These are phyloP conservation scores for Umimayanthus kanabou DNA, from an alignment of 92 coral and sea anemone genomes.

Conservation along the genomic window DNA sequence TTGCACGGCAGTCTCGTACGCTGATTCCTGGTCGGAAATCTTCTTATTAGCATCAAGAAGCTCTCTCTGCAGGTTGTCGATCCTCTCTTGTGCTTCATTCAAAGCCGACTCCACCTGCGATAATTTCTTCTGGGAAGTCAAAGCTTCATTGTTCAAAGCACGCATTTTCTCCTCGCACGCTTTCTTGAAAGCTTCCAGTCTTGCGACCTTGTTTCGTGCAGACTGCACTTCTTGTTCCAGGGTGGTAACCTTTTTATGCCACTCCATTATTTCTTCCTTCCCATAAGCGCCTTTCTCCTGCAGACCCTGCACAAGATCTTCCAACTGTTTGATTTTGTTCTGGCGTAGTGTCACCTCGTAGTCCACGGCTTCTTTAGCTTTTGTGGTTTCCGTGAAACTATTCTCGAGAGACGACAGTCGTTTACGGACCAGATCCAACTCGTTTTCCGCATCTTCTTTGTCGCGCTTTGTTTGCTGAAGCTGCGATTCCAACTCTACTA, in stretches of 20 bases:
- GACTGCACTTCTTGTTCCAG: constrained; percentile 86
- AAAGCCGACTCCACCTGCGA: constrained; percentile 68
- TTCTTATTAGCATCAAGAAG: constrained; percentile 86
- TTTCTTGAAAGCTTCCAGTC: constrained; percentile 91
- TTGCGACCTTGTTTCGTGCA: constrained; percentile 76
- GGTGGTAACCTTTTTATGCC: constrained; percentile 94
- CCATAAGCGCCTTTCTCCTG: constrained; percentile 90
- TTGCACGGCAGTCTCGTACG: constrained; percentile 74
- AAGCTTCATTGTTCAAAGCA: constrained; percentile 74
- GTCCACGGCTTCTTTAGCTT: constrained; percentile 77
- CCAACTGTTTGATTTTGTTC: constrained; percentile 86
- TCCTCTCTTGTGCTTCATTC: constrained; percentile 68
- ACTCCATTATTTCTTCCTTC: constrained; percentile 84
- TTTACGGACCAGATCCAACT: constrained; percentile 77
- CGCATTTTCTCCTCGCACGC: constrained; percentile 89
- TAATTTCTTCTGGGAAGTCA: constrained; percentile 72
- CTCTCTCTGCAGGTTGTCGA: constrained; percentile 75
- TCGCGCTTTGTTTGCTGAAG: constrained; percentile 76
- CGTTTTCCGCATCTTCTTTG: constrained; percentile 79
- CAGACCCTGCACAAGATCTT: constrained; percentile 78
- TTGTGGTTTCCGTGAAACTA: constrained; percentile 71
- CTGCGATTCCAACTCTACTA: constrained; percentile 81
- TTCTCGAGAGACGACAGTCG: constrained; percentile 77
- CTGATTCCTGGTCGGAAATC: constrained; percentile 84
- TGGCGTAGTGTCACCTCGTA: constrained; percentile 79